Base-by-base conservation (phyloP, 2,113 vertebrate genomes). In the Tympanuchus pallidicinctus region DNA sequence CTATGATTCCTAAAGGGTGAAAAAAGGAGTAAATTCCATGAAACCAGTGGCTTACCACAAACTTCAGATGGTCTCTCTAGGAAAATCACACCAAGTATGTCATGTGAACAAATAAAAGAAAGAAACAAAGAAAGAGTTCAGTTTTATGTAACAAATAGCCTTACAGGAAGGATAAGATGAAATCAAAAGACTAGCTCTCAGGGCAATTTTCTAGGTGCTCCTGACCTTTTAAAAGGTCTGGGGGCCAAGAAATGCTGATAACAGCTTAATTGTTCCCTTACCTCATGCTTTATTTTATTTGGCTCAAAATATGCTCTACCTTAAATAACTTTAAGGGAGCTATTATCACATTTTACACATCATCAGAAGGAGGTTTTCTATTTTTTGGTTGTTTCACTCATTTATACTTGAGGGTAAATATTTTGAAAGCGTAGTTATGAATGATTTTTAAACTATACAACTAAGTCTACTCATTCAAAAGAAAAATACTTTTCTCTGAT, bases 21-120 rank as follows among this genome's bases (percentile, higher is more conserved):
- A 18, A 82, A 89, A 66, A 71, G 19, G 19, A 92, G 15, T 27
- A 81, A 80, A 92, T 86, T 67, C 24, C 30, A 93, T 71, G 34
- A 96, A 94, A 86, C 32, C 20, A 88, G 34, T 56, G 89, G 47
- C 93, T 94, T 94, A 96, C 79, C 76, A 91, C 82, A 94, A 43
- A 90, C 57, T 95, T 97, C 85, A 86, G 85, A 88, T 80, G 82
- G 85, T 88, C 27, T 14, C 36, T 92, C 89, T 94, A 92, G 79
- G 89, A 92, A 89, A 95, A 94, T 57, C 63, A 91, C 78, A 96
- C 38, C 59, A 92, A 88, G 75, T 71, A 88, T 82, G 91, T 86
- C 78, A 80, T 48, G 61, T 82, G 70, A 65, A 84, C 40, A 59
- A 34, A 14, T 42, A 47, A 40, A 15, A 60, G 36, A 16, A 19